Base-by-base conservation (phyloP, 2,113 vertebrate species). In the Coptodon bakossiorum region DNA sequence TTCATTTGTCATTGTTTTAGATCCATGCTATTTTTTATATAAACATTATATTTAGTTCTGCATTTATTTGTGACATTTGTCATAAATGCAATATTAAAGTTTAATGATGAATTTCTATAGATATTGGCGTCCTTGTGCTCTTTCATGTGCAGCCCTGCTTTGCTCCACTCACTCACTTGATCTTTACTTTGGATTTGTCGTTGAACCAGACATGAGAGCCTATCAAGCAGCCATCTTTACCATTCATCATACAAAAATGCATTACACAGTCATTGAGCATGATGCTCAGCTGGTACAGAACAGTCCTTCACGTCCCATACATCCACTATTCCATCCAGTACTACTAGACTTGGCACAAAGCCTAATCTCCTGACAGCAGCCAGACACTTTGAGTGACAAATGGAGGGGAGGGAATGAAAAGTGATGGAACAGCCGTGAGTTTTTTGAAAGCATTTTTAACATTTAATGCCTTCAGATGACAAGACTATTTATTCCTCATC, bases 331-430 rank as follows among this genome's bases (percentile, higher is more conserved):
- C 57, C 82, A 81, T 89, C 53, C 83, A 57, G 54, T 85, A 88
- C 86, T 88, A 56, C 48, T 34, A 73, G 19, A 71, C 76, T 57
- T 89, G 85, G 89, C 81, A 40, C 78, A 10, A 12, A 11, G 59
- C 34, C 59, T 85, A 80, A 83, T 88, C 56, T 82, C n/a, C 81
- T 92, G 87, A 90, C 79, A 88, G 89, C 80, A 59, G 53, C 29
- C 78, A 84, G 88, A 90, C 87, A 31, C 14, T 61, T 34, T 31
- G 43, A n/a, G 45, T 86, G 87, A 90, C 88, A 82, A 89, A 87
- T 63, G 50, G 40, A 89, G 36, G 13, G 29, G 29, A 45, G 78
- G 53, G 85, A 92, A 94, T 90, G 81, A 92, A 85, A 88, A 89
- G 34, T 63, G 82, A 91, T 91, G 52, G 38, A 90, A 80, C 61